Percentiles rank a stretch among this genome's conserved stretches.
phyloP scores from a whole-genome alignment of 1,140 invertebrate species.

The Anastatus disparis region DNA sequence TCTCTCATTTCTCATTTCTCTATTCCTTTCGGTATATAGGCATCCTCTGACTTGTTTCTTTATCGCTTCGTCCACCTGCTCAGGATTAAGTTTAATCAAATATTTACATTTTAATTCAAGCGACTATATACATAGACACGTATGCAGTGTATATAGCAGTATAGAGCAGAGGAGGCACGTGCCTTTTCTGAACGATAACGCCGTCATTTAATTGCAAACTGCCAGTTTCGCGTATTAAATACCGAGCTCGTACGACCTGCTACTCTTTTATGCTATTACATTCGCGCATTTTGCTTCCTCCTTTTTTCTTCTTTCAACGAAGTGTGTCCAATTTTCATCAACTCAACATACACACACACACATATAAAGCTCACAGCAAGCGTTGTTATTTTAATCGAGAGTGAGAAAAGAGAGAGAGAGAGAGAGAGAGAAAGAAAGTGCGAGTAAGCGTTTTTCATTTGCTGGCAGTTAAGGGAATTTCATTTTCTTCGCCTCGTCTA shows the following conservation, averaged over 20 bases:
- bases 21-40: conserved; percentile 14
- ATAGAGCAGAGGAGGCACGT: no score
- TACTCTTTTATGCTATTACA: no score
- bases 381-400: conserved; percentile 4
- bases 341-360: no score
- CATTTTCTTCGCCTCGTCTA: conserved; percentile 4
- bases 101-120: conserved; percentile 64
- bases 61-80: conserved; percentile 50
- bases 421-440: neutral
- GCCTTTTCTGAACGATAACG: conserved; percentile 41
- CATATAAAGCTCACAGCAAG: neutral
- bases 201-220: conserved; percentile 60
- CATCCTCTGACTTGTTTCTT: conserved; percentile 38
- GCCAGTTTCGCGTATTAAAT: conserved; percentile 50
- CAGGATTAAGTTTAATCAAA: conserved; percentile 61
- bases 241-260: no score
- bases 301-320: neutral
- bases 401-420: neutral
- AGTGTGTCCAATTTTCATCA: conserved; percentile 18
- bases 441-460: conserved; percentile 12
- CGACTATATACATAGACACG: neutral
- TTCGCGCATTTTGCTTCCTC: neutral
- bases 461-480: conserved; percentile 10
- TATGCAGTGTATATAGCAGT: no score
- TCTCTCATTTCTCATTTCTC: neutral